phyloP scores from a whole-genome alignment of 2,113 vertebrate genomes.

The Channa argus region DNA sequence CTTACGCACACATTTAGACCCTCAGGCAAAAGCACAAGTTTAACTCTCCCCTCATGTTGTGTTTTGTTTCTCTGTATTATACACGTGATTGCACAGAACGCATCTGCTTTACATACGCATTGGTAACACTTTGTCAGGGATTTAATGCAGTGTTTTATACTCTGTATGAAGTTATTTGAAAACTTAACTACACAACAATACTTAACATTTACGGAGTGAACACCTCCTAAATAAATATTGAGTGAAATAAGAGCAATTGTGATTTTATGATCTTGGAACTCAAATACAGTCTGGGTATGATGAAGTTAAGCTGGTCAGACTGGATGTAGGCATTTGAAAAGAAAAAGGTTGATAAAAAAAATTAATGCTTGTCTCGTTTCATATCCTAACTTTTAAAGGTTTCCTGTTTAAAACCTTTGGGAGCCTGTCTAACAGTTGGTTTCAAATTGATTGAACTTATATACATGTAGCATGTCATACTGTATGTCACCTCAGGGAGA shows the following conservation, averaged over 20 bases:
- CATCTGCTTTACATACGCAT: neutral
- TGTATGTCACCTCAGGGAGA: no score
- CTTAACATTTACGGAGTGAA: constrained; percentile 9
- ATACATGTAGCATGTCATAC: no score
- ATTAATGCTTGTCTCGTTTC: no score
- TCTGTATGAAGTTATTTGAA: constrained; percentile 10
- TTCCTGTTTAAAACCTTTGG: no score
- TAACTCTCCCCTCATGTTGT: neutral
- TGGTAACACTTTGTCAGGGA: neutral
- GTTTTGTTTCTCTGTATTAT: neutral
- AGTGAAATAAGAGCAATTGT: constrained; percentile 4
- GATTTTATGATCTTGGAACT: constrained; percentile 4
- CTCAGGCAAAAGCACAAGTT: constrained; percentile 2
- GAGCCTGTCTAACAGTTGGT: no score
- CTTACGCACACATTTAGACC: neutral
- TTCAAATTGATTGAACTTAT: no score
- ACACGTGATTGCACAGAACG: constrained; percentile 26
- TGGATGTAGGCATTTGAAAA: no score
- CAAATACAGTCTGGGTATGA: neutral
- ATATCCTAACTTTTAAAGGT: no score
- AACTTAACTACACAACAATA: neutral
- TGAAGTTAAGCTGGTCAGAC: no score
- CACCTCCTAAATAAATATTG: constrained; percentile 18
- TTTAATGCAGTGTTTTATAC: constrained; percentile 8
- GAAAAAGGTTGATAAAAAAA: no score